Base-by-base conservation (phyloP, 1,140 invertebrate genomes). In the Geopemphigus sp. region DNA sequence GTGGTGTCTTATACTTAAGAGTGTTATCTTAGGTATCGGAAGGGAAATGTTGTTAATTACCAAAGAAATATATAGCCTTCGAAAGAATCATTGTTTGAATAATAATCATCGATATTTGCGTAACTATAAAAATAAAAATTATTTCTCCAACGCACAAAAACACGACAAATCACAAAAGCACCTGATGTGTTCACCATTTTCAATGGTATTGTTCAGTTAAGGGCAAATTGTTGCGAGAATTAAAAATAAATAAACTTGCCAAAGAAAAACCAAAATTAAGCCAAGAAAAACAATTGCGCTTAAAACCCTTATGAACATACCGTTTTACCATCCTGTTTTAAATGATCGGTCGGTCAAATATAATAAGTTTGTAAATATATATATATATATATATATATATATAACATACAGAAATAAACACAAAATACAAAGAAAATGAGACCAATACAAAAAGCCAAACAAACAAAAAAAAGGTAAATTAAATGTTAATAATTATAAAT, bases 401-500 rank as follows among this genome's bases (percentile, higher is more conserved):
- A 59, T 26, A 76, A 19, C 50, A 59, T 63, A 78, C 74, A 29
- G 17, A 78, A 78, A 78, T 26, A 63, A 78, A 78, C 74, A 78
- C 22, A 63, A 63, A 76, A 61, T 78, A 78, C 45, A 78, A 63
- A 39, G 19, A 76, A 78, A 78, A 78, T 78, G 74, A 78, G 74
- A 78, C 74, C 74, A 78, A 63, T 63, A 63, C 29, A 45, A 61
- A 57, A 47, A 32, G 8, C 3, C 32, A 39, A 39, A 39, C 32
- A 61, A 26, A 61, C 26, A 4, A 63, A 14, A 50, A 12, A 78
- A 1, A 76, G 10, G 47, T 57, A 76, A 26, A 61, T 24, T 72
- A 54, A 26, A 72, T 22, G 15, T 47, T 68, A 22, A 39, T 39
- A 39, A 63, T 24, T 50, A 39, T 39, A 54, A 29, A 53, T 53